Base-by-base conservation (phyloP, 2,888 invertebrate genomes). In the Stenotaenia linearis region DNA sequence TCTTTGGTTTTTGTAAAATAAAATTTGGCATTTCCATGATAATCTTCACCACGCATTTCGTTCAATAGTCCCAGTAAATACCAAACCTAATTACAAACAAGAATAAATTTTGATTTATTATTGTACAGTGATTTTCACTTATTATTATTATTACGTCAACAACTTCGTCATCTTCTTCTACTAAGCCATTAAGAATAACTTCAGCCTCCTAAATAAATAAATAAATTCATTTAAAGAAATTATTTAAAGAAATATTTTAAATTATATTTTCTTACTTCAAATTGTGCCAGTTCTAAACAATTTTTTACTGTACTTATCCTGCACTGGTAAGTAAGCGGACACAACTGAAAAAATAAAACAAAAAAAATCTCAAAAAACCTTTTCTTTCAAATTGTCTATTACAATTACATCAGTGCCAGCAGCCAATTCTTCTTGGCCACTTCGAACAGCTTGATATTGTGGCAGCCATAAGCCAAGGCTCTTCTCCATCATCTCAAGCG, bases 61-160 rank as follows among this genome's bases (percentile, higher is more conserved):
- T 86, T 86, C 12, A 85, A 83, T 86, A 86, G 87, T 9, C 87
- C 88, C 80, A 87, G 84, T 81, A 88, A 83, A 83, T 88, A 88
- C 87, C 88, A 88, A 32, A 85, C 84, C 83, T 84, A 74, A 50
- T n/a, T n/a, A n/a, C n/a, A n/a, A n/a, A n/a, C n/a, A n/a, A n/a
- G n/a, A n/a, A n/a, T n/a, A n/a, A n/a, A n/a, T n/a, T n/a, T n/a
- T n/a, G n/a, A n/a, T n/a, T n/a, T n/a, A n/a, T n/a, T n/a, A n/a
- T n/a, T n/a, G n/a, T n/a, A n/a, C n/a, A n/a, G n/a, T n/a, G n/a
- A n/a, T n/a, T n/a, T n/a, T n/a, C n/a, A n/a, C n/a, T n/a, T n/a
- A n/a, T n/a, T n/a, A n/a, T n/a, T n/a, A n/a, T n/a, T n/a, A n/a
- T 79, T 77, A 78, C 83, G 80, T 87, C 85, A 15, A 86, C 84